Evolutionary conservation across 2,888 invertebrate genomes (phyloP).

Genomic region (Amphipyra tragopoginis): DNA sequence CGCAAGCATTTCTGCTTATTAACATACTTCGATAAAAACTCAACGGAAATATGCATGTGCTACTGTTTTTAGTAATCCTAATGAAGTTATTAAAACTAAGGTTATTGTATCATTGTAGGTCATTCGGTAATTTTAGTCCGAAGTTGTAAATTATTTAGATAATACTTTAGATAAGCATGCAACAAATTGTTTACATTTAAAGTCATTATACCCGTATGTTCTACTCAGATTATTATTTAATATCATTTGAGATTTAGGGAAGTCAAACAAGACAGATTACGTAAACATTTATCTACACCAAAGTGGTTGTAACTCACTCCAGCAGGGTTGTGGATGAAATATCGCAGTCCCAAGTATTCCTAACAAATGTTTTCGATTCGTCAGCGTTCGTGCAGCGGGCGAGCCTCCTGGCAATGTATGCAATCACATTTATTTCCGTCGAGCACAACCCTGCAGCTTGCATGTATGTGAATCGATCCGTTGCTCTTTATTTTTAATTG

Average conservation of each 20-base stretch:
- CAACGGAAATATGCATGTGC: constrained; percentile 16
- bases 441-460: constrained; percentile 16
- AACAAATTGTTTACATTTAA: constrained; percentile 26
- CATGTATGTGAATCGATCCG: constrained; percentile 30
- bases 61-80: constrained; percentile 29
- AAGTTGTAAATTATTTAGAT: constrained; percentile 30
- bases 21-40: constrained; percentile 60
- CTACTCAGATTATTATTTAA: constrained; percentile 20
- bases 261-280: constrained; percentile 3
- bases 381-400: constrained; percentile 18
- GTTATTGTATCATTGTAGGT: constrained; percentile 29
- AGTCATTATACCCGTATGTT: constrained; percentile 15
- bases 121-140: constrained; percentile 12
- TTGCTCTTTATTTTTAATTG: constrained; percentile 31
- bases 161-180: constrained; percentile 16
- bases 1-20: constrained; percentile 59
- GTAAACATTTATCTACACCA: constrained; percentile 2
- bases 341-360: constrained; percentile 18
- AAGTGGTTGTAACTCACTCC: constrained; percentile 8
- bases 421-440: constrained; percentile 44
- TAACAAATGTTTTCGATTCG: constrained; percentile 44
- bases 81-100: constrained; percentile 25
- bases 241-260: constrained; percentile 20
- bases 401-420: constrained; percentile 29
- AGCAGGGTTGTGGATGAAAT: constrained; percentile 27